Base-by-base conservation (phyloP, 2,888 invertebrate genomes). In the Parascotia fuliginaria region DNA sequence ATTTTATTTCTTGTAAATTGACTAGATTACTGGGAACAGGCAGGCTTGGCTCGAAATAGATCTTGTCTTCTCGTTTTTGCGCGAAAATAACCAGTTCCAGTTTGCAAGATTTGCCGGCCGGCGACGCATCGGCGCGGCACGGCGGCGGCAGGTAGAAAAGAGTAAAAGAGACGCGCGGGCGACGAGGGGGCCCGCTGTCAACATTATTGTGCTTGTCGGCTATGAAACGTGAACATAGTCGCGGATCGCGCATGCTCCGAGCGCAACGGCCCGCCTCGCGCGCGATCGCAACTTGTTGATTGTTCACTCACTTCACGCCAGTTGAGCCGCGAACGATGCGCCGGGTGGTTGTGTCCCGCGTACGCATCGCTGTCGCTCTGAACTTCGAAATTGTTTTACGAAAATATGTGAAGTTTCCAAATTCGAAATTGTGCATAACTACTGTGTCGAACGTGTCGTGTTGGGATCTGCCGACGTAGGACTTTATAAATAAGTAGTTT, bases 381-480 rank as follows among this genome's bases (percentile, higher is more conserved):
- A 89, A 91, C 89, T 91, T 90, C 86, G 86, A 86, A 88, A 83
- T 83, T 82, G 77, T 82, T 83, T 85, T 85, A 87, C 91, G 91
- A 89, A 85, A 89, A 81, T 85, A 88, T 89, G 88, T 89, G 84
- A 91, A 91, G 89, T 90, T 90, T 84, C 73, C 75, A 83, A 88
- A 85, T 80, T 75, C 68, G 73, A 73, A 81, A 73, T 75, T 73
- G 73, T 75, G 78, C 68, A 85, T 72, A 81, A 85, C 79, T 81
- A 70, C 74, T 76, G 81, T 74, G 71, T 70, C 67, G 70, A 73
- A 76, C 72, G 70, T 75, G 71, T 72, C 63, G 60, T 64, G 68
- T 81, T 83, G 83, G 83, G 79, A 79, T 73, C 85, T 83, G 70
- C 72, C 75, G 70, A 75, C 72, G 74, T 77, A 79, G 67, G 79